phyloP scores from a whole-genome alignment of 2,113 vertebrate species.

The Erinaceus europaeus region DNA sequence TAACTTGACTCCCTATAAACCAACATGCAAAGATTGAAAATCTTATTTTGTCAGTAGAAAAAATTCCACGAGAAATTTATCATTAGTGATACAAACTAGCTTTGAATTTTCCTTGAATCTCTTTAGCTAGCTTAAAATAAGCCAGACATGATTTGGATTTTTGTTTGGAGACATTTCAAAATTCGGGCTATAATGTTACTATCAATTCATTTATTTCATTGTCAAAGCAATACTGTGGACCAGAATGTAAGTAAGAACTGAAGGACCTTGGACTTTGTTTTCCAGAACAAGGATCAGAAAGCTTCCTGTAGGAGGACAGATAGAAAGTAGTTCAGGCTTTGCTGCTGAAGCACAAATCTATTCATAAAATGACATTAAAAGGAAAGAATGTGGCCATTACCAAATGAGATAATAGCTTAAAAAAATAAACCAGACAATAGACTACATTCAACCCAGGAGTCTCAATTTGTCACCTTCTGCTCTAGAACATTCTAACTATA shows the following conservation, averaged over 20 bases:
- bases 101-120: conserved; percentile 27
- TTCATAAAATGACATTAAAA: not conserved
- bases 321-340: conserved; percentile 21
- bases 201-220: conserved; percentile 17
- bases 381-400: not conserved
- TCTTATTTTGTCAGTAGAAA: not conserved
- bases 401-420: not conserved
- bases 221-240: not conserved
- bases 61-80: conserved; percentile 46
- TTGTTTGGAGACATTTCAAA: conserved; percentile 38
- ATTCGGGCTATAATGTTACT: not conserved
- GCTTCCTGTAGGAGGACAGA: not conserved
- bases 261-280: not conserved
- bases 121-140: conserved; percentile 45
- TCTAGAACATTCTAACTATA: conserved; percentile 21
- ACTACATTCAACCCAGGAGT: not conserved
- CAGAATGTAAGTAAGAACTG: not conserved
- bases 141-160: conserved; percentile 6
- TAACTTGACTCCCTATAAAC: conserved; percentile 22
- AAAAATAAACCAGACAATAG: not conserved
- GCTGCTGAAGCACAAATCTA: not conserved
- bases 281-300: not conserved
- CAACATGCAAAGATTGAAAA: conserved; percentile 35
- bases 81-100: conserved; percentile 39
- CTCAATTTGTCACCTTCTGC: not conserved